phyloP scores from a whole-genome alignment of 1,140 invertebrate genomes.

The Trichoplusia ni region DNA sequence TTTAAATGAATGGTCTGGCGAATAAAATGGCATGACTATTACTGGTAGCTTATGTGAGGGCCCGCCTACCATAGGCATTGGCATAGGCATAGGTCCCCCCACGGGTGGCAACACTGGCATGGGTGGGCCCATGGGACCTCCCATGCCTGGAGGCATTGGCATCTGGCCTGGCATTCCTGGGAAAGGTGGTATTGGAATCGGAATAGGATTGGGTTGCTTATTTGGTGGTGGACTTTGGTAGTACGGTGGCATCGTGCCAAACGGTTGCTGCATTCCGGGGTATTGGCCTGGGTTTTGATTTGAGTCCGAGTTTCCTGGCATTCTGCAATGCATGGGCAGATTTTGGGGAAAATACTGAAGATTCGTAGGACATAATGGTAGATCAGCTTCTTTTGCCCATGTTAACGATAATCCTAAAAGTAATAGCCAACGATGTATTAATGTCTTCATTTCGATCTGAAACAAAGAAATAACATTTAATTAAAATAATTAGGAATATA shows the following conservation, averaged over 20 bases:
- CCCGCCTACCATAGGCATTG: constrained; percentile 43
- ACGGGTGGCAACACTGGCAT: no score
- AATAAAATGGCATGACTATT: constrained; percentile 75
- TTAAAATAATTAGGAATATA: neutral
- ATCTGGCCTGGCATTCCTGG: no score
- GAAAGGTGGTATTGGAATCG: constrained; percentile 36
- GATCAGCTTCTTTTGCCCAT: constrained; percentile 39
- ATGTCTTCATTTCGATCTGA: constrained; percentile 8
- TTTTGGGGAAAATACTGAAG: constrained; percentile 68
- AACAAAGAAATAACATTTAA: neutral
- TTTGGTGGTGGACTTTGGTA: constrained; percentile 41
- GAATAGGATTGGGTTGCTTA: constrained; percentile 38
- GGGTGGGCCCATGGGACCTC: no score
- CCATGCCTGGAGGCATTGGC: no score
- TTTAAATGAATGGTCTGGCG: constrained; percentile 56
- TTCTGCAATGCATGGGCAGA: constrained; percentile 71
- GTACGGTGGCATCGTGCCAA: constrained; percentile 31
- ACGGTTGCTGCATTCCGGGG: no score
- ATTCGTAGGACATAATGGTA: constrained; percentile 66
- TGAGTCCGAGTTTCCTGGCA: constrained; percentile 49
- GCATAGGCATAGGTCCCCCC: constrained; percentile 38
- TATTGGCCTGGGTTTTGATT: neutral
- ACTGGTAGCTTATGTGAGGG: constrained; percentile 70
- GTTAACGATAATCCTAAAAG: constrained; percentile 13
- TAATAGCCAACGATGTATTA: neutral